Evolutionary conservation across 1,140 invertebrate genomes (phyloP).

Genomic region (Drosophila pachea): DNA sequence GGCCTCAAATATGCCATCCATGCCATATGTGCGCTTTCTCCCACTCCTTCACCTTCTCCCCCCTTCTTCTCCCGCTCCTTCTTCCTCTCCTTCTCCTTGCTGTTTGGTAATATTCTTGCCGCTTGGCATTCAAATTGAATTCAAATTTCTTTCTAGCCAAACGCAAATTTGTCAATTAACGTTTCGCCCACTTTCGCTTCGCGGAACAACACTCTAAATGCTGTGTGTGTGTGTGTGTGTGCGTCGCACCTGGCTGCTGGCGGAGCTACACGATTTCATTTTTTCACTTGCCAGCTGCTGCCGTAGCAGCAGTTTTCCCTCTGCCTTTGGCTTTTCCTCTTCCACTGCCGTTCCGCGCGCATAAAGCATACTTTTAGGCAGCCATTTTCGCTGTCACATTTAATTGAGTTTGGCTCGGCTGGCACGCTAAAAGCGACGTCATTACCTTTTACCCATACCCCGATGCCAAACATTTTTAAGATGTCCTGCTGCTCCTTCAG

Average conservation of each 20-base stretch:
- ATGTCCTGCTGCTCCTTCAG: conserved; percentile 34
- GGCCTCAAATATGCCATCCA: no score
- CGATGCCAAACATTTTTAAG: conserved; percentile 60
- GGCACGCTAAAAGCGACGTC: conserved; percentile 71
- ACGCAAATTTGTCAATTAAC: conserved; percentile 2
- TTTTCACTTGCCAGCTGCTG: background rate
- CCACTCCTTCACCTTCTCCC: no score
- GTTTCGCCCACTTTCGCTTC: conserved; percentile 1
- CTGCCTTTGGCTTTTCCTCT: background rate
- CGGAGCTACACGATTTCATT: conserved; percentile 6
- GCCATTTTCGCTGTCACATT: conserved; percentile 75
- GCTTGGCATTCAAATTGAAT: background rate
- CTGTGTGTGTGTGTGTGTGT: conserved; percentile 1
- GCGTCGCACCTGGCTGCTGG: conserved; percentile 39
- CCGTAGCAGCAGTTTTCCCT: no score
- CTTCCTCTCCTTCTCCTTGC: no score
- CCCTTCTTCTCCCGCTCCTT: no score
- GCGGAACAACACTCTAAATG: conserved; percentile 9
- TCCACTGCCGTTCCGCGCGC: conserved; percentile 18
- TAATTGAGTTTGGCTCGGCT: conserved; percentile 70
- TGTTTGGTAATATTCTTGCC: background rate
- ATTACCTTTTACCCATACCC: conserved; percentile 44
- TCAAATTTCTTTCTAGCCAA: background rate
- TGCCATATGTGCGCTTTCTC: no score
- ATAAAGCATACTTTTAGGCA: conserved; percentile 76